A percentile compares a stretch with the other conserved stretches of the same genome.
phyloP scores from a whole-genome alignment of 2,888 invertebrate genomes.

The Ophioninae sp. region DNA sequence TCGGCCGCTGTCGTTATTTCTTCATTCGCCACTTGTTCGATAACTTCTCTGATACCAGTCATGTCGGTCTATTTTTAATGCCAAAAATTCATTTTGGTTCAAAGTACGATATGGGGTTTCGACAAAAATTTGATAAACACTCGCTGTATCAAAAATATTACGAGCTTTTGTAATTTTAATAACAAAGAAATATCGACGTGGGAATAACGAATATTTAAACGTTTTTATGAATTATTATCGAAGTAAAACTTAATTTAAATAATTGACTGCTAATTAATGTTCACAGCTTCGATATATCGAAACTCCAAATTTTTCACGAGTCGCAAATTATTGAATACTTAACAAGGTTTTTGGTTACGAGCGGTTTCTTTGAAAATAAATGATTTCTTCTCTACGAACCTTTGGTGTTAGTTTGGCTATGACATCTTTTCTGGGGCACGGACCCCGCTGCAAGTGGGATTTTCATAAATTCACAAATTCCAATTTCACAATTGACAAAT shows the following conservation, averaged over 20 bases:
- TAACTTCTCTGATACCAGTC: slow-evolving; percentile 58
- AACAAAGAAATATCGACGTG: too few relatives aligned
- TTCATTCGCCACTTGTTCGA: slow-evolving; percentile 61
- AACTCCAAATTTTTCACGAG: neutral
- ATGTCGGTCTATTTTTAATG: slow-evolving; percentile 59
- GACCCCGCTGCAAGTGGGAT: slow-evolving; percentile 51
- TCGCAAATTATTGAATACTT: neutral
- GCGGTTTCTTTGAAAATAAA: neutral
- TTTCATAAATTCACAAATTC: neutral
- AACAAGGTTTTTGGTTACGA: neutral
- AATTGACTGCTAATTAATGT: too few relatives aligned
- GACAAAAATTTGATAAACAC: neutral
- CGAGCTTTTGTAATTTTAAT: too few relatives aligned
- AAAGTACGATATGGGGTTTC: neutral
- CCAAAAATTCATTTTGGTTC: neutral
- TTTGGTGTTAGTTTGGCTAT: slow-evolving; percentile 57
- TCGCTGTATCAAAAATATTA: neutral
- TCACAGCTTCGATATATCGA: too few relatives aligned
- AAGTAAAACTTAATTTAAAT: too few relatives aligned
- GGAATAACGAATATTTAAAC: too few relatives aligned
- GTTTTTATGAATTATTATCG: too few relatives aligned
- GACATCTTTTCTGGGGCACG: slow-evolving; percentile 63
- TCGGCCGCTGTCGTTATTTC: slow-evolving; percentile 65
- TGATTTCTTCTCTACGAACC: slow-evolving; percentile 45
- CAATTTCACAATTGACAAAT: neutral